A percentile compares a stretch with the other conserved stretches of the same genome.
These are phyloP conservation scores for Bombus vancouverensis DNA, from an alignment of 1,140 invertebrate species.

Conservation along the genomic window DNA sequence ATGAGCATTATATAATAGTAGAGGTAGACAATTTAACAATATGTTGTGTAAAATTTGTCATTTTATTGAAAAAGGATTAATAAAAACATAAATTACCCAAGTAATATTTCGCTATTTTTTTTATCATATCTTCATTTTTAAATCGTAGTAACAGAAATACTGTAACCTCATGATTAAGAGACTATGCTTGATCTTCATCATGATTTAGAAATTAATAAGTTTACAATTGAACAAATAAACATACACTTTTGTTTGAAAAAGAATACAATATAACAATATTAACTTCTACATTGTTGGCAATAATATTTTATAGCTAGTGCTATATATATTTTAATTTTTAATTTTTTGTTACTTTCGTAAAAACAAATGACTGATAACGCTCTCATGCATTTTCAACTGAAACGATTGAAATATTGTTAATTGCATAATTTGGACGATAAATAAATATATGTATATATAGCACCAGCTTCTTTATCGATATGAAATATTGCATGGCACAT, in stretches of 20 bases:
- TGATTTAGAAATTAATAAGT: conserved; percentile 45
- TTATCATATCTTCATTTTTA: conserved; percentile 59
- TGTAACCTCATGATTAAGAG: conserved; percentile 49
- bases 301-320: conserved; percentile 39
- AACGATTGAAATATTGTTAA: neutral
- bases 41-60: conserved; percentile 52
- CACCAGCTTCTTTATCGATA: conserved; percentile 52
- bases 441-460: conserved; percentile 44
- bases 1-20: neutral
- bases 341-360: neutral
- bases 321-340: conserved; percentile 24
- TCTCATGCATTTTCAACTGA: conserved; percentile 8
- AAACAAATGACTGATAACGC: conserved; percentile 16
- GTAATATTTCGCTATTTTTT: conserved; percentile 66
- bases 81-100: conserved; percentile 76
- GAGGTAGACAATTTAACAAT: neutral
- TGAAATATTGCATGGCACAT: conserved; percentile 72
- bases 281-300: conserved; percentile 54
- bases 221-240: conserved; percentile 58
- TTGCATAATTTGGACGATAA: neutral
- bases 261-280: conserved; percentile 58
- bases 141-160: conserved; percentile 67
- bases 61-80: conserved; percentile 77
- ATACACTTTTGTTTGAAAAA: conserved; percentile 36
- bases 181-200: conserved; percentile 40